phyloP scores from a whole-genome alignment of 2,113 vertebrate species.

The Zosterops hypoxanthus region DNA sequence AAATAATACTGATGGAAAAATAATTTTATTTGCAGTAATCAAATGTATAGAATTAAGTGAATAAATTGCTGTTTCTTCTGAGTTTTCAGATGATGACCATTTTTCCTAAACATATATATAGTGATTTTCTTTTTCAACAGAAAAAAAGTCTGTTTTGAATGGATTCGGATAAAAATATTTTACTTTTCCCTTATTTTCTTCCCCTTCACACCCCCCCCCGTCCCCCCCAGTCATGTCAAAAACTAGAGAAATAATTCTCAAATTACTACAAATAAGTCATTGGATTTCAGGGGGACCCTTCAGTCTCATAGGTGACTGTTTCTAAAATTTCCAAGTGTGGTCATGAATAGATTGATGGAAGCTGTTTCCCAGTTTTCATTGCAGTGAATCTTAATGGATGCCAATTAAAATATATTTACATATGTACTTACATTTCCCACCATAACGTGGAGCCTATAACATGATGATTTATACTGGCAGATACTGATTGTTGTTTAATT shows the following conservation, averaged over 20 bases:
- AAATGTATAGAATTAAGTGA: not conserved
- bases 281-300: not conserved
- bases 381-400: not conserved
- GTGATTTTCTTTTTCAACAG: not conserved
- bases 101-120: not conserved
- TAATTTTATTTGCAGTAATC: not conserved
- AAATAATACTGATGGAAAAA: not conserved
- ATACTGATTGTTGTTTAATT: conserved; percentile 56
- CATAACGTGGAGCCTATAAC: not conserved
- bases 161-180: not conserved
- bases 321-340: not conserved
- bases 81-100: not conserved
- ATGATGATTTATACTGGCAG: conserved; percentile 29
- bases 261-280: not conserved
- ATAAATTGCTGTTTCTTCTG: not conserved
- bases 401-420: conserved; percentile 15
- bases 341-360: not conserved
- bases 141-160: not conserved
- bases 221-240: not conserved
- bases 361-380: not conserved
- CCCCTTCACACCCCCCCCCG: fast-evolving
- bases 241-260: not conserved
- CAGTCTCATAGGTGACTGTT: not conserved
- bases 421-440: not conserved
- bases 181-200: not conserved